Evolutionary conservation across 2,797 vertebrate species (phyloP).

Genomic region (Coregonus ussuriensis): DNA sequence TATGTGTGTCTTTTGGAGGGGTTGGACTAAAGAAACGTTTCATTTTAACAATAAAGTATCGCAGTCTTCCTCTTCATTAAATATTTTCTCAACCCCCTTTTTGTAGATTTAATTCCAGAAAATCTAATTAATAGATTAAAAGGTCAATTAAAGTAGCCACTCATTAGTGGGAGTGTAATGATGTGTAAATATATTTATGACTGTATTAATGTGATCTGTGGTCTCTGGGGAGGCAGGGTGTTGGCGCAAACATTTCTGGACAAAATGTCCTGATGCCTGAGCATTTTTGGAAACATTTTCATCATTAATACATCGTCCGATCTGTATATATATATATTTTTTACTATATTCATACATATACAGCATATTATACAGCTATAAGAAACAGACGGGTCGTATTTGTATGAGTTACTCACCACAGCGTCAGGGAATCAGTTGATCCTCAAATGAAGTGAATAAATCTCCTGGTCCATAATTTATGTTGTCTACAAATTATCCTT

Average conservation of each 20-base stretch:
- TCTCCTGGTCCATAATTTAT: not conserved
- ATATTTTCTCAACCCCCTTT: not conserved
- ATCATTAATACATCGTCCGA: not conserved
- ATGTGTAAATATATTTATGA: constrained; percentile 80
- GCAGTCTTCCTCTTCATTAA: not conserved
- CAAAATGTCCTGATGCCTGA: not conserved
- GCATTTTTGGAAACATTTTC: not conserved
- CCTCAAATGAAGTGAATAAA: not conserved
- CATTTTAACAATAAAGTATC: too few relatives aligned
- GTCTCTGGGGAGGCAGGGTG: constrained; percentile 63
- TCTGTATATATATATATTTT: not conserved
- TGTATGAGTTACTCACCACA: not conserved
- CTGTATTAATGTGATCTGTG: constrained; percentile 71
- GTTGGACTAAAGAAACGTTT: too few relatives aligned
- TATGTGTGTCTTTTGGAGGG: too few relatives aligned
- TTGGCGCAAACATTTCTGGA: constrained; percentile 4
- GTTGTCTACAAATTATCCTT: constrained; percentile 1
- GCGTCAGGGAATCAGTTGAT: not conserved
- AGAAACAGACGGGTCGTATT: not conserved
- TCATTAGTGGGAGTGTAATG: constrained; percentile 65
- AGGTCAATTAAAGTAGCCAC: constrained; percentile 57
- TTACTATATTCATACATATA: not conserved
- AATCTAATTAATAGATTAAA: constrained; percentile 62
- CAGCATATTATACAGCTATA: not conserved
- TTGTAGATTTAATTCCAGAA: not conserved